Evolutionary conservation across 1,140 invertebrate genomes (phyloP).

Genomic region (Rhopalosiphum maidis): DNA sequence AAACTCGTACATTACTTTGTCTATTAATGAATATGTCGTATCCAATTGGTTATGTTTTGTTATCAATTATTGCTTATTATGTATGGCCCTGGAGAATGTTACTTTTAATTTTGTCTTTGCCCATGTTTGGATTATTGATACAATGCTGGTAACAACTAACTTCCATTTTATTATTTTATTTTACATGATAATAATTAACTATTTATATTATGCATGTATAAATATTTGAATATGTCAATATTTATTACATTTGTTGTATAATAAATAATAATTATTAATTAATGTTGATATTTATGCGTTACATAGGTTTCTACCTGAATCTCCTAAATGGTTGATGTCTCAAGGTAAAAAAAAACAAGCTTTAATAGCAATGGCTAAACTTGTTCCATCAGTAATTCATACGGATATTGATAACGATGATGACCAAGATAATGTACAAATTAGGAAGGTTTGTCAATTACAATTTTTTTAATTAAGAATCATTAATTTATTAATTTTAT

Average conservation of each 20-base stretch:
- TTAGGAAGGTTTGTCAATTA: not conserved
- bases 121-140: slow-evolving; percentile 31
- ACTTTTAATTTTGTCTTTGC: slow-evolving; percentile 23
- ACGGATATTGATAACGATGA: not conserved
- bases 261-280: not conserved
- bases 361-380: slow-evolving; percentile 60
- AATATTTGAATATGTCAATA: not conserved
- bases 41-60: slow-evolving; percentile 67
- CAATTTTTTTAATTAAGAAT: not conserved
- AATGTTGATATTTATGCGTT: not conserved
- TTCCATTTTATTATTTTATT: not conserved
- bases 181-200: not conserved
- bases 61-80: slow-evolving; percentile 67
- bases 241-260: not conserved
- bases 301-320: slow-evolving; percentile 65
- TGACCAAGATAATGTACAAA: not conserved
- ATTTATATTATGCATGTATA: no score
- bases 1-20: slow-evolving; percentile 70
- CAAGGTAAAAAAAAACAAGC: slow-evolving; percentile 63
- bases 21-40: slow-evolving; percentile 69
- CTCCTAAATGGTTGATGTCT: slow-evolving; percentile 65
- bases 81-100: slow-evolving; percentile 66
- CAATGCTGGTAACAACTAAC: slow-evolving; percentile 23
- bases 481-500: not conserved
- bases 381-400: slow-evolving; percentile 49